Evolutionary conservation across 2,797 vertebrate genomes (phyloP), one percentile per base, ranked within the genome.

Genomic region (Chelmon rostratus): DNA sequence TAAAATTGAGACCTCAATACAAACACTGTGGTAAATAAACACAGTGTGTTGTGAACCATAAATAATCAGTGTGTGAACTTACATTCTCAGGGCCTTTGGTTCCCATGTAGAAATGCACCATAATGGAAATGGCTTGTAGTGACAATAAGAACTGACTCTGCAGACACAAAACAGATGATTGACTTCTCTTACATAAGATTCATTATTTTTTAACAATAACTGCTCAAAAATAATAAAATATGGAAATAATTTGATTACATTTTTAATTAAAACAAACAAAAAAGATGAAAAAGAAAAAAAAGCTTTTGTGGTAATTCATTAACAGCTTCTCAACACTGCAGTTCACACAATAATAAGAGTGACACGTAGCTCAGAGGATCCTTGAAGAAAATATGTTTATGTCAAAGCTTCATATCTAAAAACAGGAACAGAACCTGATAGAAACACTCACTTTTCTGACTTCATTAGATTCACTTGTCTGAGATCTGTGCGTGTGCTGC

Each of bases 81-180:
- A 99, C 98, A 38, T 99, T 99, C 92, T 99, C 98, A 13, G 98
- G 98, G 21, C 98, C 98, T 95, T 99, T 99, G 74, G 98, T 99
- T 88, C 98, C 98, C 98, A 99, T 99, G 94, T 99, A 99, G 96
- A 99, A 99, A 89, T 99, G 98, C 31, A 99, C 98, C 98, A 99
- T 99, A 53, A 99, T 99, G 82, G 98, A 99, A 84, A 99, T 99
- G 82, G 98, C 98, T 96, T 99, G 98, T 49, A 99, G 91, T 0
- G 98, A 99, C 92, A 99, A 94, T 88, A 99, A 87, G 94, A 99
- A 99, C 92, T 99, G 98, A 93, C 97, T 99, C 98, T 99, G 95
- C 25, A 37, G 68, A 83, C 19, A 69, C 28, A 50, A 37, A 38
- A 6, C 10, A 46, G 49, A 76, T 4, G 1, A 58, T 1, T 0